Evolutionary conservation across 2,797 vertebrate genomes (phyloP).

Genomic region (Chelon auratus): DNA sequence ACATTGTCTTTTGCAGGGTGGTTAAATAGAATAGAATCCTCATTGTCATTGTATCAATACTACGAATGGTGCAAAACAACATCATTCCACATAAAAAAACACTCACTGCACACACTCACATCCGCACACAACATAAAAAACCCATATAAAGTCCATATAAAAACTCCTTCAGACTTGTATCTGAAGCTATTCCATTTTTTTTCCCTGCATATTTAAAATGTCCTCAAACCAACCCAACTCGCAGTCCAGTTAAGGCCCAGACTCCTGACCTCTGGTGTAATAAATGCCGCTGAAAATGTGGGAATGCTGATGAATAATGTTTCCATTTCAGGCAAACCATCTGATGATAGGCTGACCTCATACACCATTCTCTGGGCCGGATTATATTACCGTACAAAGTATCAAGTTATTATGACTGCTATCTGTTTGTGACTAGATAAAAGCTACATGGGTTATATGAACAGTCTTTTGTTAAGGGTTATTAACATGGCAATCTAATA

Average conservation of each 20-base stretch:
- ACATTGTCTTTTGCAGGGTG: not conserved
- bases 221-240: not conserved
- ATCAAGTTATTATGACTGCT: conserved; percentile 43
- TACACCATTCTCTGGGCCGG: not conserved
- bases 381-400: conserved; percentile 52
- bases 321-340: conserved; percentile 18
- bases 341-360: not conserved
- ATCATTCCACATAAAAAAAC: no score
- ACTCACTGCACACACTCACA: no score
- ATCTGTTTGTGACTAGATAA: conserved; percentile 60
- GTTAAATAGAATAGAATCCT: no score
- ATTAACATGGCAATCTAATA: conserved; percentile 26
- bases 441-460: conserved; percentile 38
- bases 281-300: conserved; percentile 7
- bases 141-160: no score
- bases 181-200: no score
- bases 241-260: not conserved
- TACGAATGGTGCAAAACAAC: no score
- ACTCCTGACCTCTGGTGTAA: not conserved
- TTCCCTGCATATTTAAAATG: not conserved
- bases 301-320: not conserved
- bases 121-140: no score
- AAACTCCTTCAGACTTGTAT: no score
- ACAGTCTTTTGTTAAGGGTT: conserved; percentile 56
- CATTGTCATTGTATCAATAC: no score